Evolutionary conservation across 1,140 invertebrate genomes (phyloP).

Genomic region (Leptinotarsa defecta): DNA sequence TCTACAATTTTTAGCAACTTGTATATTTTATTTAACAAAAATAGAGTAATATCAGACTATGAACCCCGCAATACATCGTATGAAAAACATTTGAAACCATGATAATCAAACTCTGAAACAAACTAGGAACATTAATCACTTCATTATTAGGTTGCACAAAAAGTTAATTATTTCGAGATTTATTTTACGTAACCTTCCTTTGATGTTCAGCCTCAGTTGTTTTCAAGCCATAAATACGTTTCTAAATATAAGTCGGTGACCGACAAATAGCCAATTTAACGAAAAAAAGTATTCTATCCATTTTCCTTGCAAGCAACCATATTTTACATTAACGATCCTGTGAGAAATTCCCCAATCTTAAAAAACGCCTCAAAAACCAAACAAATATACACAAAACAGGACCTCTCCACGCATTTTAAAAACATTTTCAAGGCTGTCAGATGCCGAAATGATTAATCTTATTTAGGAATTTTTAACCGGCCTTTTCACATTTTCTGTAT

Average conservation of each 20-base stretch:
- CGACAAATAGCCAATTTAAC: background rate
- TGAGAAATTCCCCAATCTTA: background rate
- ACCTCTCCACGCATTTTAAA: constrained; percentile 30
- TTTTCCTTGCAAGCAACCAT: background rate
- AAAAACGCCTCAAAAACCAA: constrained; percentile 20
- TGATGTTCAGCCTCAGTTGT: background rate
- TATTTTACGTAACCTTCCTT: background rate
- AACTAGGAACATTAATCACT: too few species aligned
- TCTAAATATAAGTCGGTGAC: background rate
- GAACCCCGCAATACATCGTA: too few species aligned
- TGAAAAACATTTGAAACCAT: too few species aligned
- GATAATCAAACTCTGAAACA: too few species aligned
- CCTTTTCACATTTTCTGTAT: constrained; percentile 28
- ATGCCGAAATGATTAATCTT: constrained; percentile 30
- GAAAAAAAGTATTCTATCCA: background rate
- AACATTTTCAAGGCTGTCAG: constrained; percentile 33
- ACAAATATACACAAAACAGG: constrained; percentile 21
- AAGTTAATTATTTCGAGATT: too few species aligned
- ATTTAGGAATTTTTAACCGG: constrained; percentile 25
- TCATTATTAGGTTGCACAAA: too few species aligned
- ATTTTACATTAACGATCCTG: constrained; percentile 2
- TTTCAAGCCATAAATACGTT: background rate
- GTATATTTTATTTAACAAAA: too few species aligned
- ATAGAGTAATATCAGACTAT: too few species aligned
- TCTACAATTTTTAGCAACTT: too few species aligned